A percentile compares a stretch with the other conserved stretches of the same genome.
Conservation (phyloP, 2,797 vertebrate species). For the Lepilemur ruficaudatus region DNA sequence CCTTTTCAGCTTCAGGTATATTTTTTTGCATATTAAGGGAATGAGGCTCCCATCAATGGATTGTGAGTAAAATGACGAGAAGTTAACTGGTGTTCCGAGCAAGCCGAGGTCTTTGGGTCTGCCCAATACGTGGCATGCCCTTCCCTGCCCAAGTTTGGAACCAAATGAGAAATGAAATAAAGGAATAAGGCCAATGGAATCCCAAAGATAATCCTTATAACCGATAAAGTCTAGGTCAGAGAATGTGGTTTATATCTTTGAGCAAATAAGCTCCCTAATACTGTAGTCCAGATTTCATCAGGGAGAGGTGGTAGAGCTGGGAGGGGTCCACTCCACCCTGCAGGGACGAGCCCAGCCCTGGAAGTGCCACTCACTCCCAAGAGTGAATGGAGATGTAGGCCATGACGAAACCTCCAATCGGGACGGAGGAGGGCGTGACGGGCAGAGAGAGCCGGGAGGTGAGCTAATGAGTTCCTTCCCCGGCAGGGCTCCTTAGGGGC, state of each 20-base stretch:
- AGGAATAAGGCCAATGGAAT: fast-evolving
- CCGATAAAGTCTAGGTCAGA: background rate
- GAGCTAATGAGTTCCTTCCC: background rate
- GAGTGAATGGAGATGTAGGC: background rate
- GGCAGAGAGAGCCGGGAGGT: background rate
- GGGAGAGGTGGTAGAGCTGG: background rate
- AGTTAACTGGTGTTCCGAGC: background rate
- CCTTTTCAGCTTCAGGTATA: background rate
- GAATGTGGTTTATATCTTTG: background rate
- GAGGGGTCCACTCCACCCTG: too few relatives aligned
- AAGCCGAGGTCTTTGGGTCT: background rate
- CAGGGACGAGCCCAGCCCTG: background rate
- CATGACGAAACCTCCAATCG: background rate
- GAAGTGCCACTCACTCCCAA: background rate
- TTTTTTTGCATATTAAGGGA: background rate
- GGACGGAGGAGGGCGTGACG: background rate
- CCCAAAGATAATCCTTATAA: background rate
- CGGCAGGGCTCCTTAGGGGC: background rate
- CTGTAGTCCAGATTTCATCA: background rate
- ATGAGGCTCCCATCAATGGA: fast-evolving
- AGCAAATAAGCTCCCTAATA: background rate
- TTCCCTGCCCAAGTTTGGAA: background rate
- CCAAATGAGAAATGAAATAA: background rate
- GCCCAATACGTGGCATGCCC: fast-evolving
- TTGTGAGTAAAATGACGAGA: background rate